phyloP scores from a whole-genome alignment of 2,797 vertebrate species.

The Cirrhinus mrigala region DNA sequence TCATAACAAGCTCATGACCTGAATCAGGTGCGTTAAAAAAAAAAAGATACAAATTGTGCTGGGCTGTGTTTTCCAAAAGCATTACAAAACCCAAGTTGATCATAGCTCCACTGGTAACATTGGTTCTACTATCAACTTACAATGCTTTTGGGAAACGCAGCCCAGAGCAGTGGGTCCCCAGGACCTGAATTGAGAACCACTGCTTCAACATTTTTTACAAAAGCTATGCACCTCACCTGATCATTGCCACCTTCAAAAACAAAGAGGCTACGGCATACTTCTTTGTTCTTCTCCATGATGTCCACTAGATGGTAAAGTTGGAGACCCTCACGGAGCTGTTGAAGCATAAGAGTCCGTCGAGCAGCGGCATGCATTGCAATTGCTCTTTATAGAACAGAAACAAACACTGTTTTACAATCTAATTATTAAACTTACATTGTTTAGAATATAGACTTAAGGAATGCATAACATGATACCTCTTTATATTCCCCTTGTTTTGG shows the following conservation, averaged over 20 bases:
- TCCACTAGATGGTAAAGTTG: neutral
- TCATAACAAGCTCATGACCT: neutral
- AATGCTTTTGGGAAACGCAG: too few relatives aligned
- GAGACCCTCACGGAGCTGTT: constrained; percentile 1
- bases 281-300: neutral
- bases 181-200: neutral
- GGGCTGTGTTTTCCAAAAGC: too few relatives aligned
- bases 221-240: neutral
- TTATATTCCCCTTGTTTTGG: constrained; percentile 1
- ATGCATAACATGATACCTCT: neutral
- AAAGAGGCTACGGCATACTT: constrained; percentile 10
- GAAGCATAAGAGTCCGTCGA: constrained; percentile 3
- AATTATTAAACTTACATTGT: neutral
- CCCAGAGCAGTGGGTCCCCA: too few relatives aligned
- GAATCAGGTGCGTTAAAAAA: neutral
- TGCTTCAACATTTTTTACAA: neutral
- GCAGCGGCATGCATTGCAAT: constrained; percentile 16
- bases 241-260: constrained; percentile 1
- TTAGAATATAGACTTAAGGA: neutral
- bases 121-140: neutral
- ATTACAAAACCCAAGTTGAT: neutral
- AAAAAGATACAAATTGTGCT: neutral
- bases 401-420: neutral
- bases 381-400: constrained; percentile 5
- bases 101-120: neutral